A percentile compares a stretch with the other conserved stretches of the same genome.
phyloP scores from a whole-genome alignment of 1,140 invertebrate genomes.

The Micrasema minimum region DNA sequence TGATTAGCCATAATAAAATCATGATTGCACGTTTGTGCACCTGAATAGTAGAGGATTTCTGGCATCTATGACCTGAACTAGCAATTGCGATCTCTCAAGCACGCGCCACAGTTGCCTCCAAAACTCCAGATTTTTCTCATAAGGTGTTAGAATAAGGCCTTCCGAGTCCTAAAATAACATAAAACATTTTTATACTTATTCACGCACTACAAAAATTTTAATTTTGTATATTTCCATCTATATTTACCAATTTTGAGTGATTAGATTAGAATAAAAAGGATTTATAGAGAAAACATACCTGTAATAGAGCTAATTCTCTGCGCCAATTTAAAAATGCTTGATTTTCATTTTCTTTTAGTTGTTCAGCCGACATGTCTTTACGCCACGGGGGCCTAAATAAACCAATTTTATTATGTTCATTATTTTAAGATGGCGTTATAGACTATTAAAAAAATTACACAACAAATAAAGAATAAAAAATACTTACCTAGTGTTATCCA shows the following conservation, averaged over 20 bases:
- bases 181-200: slow-evolving; percentile 3
- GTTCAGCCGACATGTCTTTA: slow-evolving; percentile 76
- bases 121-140: slow-evolving; percentile 97
- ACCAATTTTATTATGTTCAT: not conserved
- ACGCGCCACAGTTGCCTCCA: slow-evolving; percentile 99
- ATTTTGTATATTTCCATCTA: not conserved
- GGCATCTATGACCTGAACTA: slow-evolving; percentile 97
- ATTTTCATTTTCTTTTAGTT: slow-evolving; percentile 81
- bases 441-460: too few species aligned
- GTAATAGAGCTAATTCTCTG: slow-evolving; percentile 79
- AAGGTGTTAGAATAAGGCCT: slow-evolving; percentile 90
- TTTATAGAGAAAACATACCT: too few species aligned
- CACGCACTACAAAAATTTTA: not conserved
- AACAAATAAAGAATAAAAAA: too few species aligned
- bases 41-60: slow-evolving; percentile 95
- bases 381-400: slow-evolving; percentile 82
- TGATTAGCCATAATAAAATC: too few species aligned
- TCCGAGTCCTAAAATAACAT: slow-evolving; percentile 70
- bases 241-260: not conserved
- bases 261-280: too few species aligned
- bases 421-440: too few species aligned
- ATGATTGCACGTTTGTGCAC: too few species aligned
- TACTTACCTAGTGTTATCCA: too few species aligned
- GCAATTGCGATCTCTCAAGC: slow-evolving; percentile 93
- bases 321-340: slow-evolving; percentile 91